Evolutionary conservation across 2,113 vertebrate genomes (phyloP), one percentile per base, ranked within the genome.

Genomic region (Chlorodrepanis virens): DNA sequence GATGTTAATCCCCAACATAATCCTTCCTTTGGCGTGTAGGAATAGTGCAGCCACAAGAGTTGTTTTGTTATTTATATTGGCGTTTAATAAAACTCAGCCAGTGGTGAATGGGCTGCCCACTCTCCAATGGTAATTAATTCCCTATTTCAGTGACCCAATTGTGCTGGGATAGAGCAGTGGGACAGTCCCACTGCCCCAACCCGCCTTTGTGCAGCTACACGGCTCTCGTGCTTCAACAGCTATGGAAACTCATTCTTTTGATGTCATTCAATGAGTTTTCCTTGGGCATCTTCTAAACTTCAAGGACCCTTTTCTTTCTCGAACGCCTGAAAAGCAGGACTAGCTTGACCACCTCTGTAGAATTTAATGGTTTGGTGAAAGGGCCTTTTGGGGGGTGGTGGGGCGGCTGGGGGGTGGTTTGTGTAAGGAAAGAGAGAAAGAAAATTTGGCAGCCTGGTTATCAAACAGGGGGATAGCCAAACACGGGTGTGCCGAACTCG

Each of bases 31-130:
- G 98, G 98, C 98, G 97, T 98, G 98, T 98, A 97, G 98, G 97
- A 97, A 98, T 98, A 98, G 98, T 91, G 97, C 98, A 97, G 97
- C 98, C 98, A 98, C 98, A 98, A 98, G 98, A 98, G 98, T 98
- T 98, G 98, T 98, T 98, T 98, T 98, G 98, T 98, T 98, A 98
- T 98, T 98, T 98, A 98, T 98, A 98, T 98, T 98, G 98, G 98
- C 98, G 98, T 98, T 98, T 98, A 98, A 98, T 98, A 98, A 98
- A 98, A 98, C 98, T 97, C 98, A 97, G 98, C 94, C 97, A 96
- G 98, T 29, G 91, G 90, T 98, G 98, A 98, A 98, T 98, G 97
- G 98, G 97, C 97, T 97, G 98, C 98, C 98, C 98, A 97, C 98
- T 98, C 98, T 98, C 98, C 98, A 98, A 98, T 98, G 98, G 98